Base-by-base conservation (phyloP, 2,113 vertebrate species). In the Scopus umbretta region DNA sequence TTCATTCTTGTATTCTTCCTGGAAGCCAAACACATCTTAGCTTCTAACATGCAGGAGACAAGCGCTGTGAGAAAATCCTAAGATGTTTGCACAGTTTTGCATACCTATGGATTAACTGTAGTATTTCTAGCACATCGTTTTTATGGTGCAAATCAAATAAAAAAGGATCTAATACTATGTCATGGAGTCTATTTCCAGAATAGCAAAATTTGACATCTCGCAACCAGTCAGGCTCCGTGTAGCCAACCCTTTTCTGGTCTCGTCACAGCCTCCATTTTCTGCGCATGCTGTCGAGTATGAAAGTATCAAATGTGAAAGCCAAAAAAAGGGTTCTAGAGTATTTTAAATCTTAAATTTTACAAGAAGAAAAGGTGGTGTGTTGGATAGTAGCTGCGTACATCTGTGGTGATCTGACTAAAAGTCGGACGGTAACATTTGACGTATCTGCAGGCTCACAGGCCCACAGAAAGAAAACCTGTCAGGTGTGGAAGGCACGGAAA, bases 341-440 rank as follows among this genome's bases (percentile, higher is more conserved):
- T 68, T 92, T 81, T 47, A 52, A 34, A 53, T 76, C 20, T n/a
- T n/a, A n/a, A n/a, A n/a, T n/a, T n/a, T n/a, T n/a, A n/a, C n/a
- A 52, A 70, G 38, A 72, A 66, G 40, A 45, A 40, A 47, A 49
- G 66, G 11, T 4, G 6, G 3, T 3, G 1, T 63, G 27, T 50
- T 43, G 63, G 50, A 29, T 21, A 40, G 26, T 50, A 50, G 26
- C 32, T 91, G 19, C 0, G 0, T 75, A 26, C 3, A 2, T 59
- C 76, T 87, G 32, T 45, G 40, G 36, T 68, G 52, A 75, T 49
- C 27, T 20, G 49, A 49, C 40, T 68, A 34, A 47, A 88, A 56
- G 40, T 47, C 4, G 1, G 38, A 47, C 38, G 5, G 2, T 76
- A 70, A 45, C 16, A 5, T 53, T 38, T 73, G 70, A 49, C 4